Base-by-base conservation (phyloP, 2,888 invertebrate species). In the Tachina lurida region DNA sequence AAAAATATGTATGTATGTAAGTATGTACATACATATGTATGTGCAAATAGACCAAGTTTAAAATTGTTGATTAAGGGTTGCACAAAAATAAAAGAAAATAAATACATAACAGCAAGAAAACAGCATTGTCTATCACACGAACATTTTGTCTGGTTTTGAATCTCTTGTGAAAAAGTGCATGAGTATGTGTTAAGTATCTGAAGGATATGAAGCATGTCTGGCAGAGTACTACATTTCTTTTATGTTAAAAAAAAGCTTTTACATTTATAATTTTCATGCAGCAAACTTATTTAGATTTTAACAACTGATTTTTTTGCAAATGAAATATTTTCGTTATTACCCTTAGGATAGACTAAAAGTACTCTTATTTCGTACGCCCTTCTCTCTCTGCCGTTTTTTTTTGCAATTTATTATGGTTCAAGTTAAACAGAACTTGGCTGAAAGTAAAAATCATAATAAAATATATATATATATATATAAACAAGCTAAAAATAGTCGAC, bases 131-230 rank as follows among this genome's bases (percentile, higher is more conserved):
- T 39, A 43, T 9, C 19, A 41, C 19, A 39, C 15, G 10, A 62
- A n/a, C 31, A 39, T n/a, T 22, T 54, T 65, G 68, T 71, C 71
- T 74, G 63, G 47, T 56, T 52, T 52, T 31, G 41, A 22, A 41
- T 3, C 12, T 19, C 13, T 13, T 8, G n/a, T 31, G 10, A 43
- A 62, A 49, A 78, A 74, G 67, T 74, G 65, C 47, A 73, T 60
- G 60, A 52, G 39, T 39, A 62, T 60, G 62, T 70, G 52, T 41
- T 31, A 31, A 12, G 52, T 52, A 19, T 52, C 62, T 70, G 15
- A 78, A 54, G 71, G 71, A 63, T 73, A 67, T 65, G 60, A 68
- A 60, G 39, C 49, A 58, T 68, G 73, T 81, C 74, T 74, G 67
- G 41, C 56, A 73, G 19, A 31, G 60, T 4, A 74, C 17, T 15